Evolutionary conservation across 2,113 vertebrate genomes (phyloP), one percentile per base, ranked within the genome.

Genomic region (Sitta europaea): DNA sequence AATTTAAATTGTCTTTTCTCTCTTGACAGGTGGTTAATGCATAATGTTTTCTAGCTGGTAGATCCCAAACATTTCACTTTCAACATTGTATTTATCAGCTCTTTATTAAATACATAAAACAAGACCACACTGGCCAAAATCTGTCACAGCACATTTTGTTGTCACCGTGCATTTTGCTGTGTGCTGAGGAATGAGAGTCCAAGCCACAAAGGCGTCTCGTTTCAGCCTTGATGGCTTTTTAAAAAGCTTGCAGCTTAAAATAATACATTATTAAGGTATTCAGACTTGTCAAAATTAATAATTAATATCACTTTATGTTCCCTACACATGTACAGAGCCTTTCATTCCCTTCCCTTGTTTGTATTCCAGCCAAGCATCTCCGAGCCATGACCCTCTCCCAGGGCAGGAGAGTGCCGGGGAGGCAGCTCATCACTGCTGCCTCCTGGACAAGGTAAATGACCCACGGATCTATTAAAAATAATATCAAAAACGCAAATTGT

Each of bases 241-340:
- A 59, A 79, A 95, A 92, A 71, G 61, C 89, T 81, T 72, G n/a
- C 67, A 75, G 88, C 89, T 94, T 96, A 67, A 81, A 95, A 90
- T 84, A 94, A 92, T 94, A 80, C 89, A 61, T 81, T 88, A 92
- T 95, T 95, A 95, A 92, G 92, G 92, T 91, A 92, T 96, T 91
- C 90, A 84, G 72, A 67, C 81, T 70, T 96, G 97, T 97, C 97
- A 97, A 70, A 95, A 96, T 96, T 96, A 96, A 96, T 96, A 97
- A 95, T 97, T 97, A 95, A 78, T 91, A 92, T 88, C 40, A 17
- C 65, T 92, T 91, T 80, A 43, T 59, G 59, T 43, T 90, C 78
- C 92, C 63, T 74, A 73, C 77, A 74, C 94, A 91, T 20, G 89
- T 65, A 91, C 65, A 90, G 84, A 40, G 71, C 10, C 74, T 88